Base-by-base conservation (phyloP, 2,797 vertebrate species). In the Schizopygopsis malacanthus region DNA sequence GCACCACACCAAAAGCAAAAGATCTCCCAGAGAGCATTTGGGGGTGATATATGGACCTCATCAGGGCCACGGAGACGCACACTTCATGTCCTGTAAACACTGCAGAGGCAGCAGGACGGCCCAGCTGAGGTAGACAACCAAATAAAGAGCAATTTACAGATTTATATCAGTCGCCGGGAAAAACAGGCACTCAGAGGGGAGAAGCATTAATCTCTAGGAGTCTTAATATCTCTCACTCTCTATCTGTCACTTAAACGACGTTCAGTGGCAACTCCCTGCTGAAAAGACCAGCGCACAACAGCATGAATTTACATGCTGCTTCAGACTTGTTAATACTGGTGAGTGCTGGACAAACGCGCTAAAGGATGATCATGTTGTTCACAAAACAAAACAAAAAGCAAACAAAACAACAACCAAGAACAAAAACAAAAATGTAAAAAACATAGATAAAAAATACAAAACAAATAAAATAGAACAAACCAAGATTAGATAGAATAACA, bases 31-130 rank as follows among this genome's bases (percentile, higher is more conserved):
- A 70, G 16, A 71, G 47, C 0, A 3, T 71, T 33, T 20, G 3
- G 37, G 41, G 43, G 16, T 71, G 63, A 45, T 82, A 25, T 79
- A 82, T 65, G 78, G 56, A 41, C 22, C 69, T 63, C 56, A 50
- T 61, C 54, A 33, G 47, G 37, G 15, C 67, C 69, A 70, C 6
- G 45, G 75, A 82, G 33, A 81, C 78, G 75, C 77, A 75, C 69
- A 85, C 78, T 85, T 65, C 33, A 81, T 52, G 84, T 81, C 69
- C 54, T 75, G 43, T 85, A 85, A 85, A 85, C 78, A 85, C 41
- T 63, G 54, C 16, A 50, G 41, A 47, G 50, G 77, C 77, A 73
- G 45, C 28, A 80, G 43, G 69, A 45, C 22, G 18, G 33, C 20
- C 56, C 28, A 54, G 56, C 69, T 39, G 45, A 81, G 69, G 33